phyloP scores from a whole-genome alignment of 2,888 invertebrate genomes.

The Trilocha varians region DNA sequence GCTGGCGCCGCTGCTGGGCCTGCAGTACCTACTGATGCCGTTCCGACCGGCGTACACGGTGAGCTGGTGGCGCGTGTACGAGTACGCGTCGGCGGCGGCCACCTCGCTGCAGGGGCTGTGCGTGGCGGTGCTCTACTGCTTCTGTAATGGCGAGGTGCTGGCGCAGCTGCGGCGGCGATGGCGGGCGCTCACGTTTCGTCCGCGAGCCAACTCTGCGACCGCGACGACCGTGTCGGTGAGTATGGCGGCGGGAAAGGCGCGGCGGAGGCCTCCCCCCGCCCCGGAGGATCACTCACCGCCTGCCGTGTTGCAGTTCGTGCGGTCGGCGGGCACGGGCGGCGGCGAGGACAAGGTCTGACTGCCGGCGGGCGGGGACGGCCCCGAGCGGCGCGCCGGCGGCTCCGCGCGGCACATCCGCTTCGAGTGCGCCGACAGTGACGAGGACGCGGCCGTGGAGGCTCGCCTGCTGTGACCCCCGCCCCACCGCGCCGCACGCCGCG shows the following conservation, averaged over 20 bases:
- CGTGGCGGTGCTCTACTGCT: constrained; percentile 93
- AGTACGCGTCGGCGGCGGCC: constrained; percentile 87
- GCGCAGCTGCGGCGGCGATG: constrained; percentile 88
- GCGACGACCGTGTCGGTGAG: constrained; percentile 92
- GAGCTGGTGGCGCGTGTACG: constrained; percentile 85
- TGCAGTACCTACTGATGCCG: constrained; percentile 92
- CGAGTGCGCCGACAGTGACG: constrained; percentile 58
- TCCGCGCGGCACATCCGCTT: constrained; percentile 53
- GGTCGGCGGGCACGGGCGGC: constrained; percentile 76
- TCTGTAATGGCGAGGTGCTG: constrained; percentile 96
- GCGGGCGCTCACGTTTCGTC: constrained; percentile 86
- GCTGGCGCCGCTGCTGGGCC: constrained; percentile 90
- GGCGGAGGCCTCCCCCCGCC: constrained; percentile 6
- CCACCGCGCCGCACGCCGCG: constrained; percentile 8
- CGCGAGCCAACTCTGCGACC: constrained; percentile 87
- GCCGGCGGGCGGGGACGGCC: constrained; percentile 57
- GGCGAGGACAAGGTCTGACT: constrained; percentile 90
- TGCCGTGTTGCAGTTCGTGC: constrained; percentile 80
- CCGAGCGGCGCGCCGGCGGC: constrained; percentile 13
- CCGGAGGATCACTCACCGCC: constrained; percentile 13
- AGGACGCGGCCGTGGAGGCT: constrained; percentile 48
- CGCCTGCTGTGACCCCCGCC: constrained; percentile 36
- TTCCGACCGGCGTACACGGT: constrained; percentile 82
- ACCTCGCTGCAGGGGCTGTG: constrained; percentile 94
- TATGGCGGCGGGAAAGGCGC: constrained; percentile 21